Base-by-base conservation (phyloP, 1,140 invertebrate species). In the Cheumatopsyche charites region DNA sequence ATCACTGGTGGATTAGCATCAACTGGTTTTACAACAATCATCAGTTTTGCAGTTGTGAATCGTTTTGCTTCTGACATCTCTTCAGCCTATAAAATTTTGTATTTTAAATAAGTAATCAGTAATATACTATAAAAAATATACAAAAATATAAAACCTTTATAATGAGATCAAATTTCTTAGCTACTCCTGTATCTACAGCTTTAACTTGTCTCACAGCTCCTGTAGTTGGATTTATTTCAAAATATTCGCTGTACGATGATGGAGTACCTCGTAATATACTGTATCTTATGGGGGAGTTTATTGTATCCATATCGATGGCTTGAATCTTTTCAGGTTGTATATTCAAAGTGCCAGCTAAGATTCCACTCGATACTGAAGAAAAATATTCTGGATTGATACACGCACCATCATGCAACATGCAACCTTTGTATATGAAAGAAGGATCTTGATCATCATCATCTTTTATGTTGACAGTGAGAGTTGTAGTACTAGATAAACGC, bases 361-460 rank as follows among this genome's bases (percentile, higher is more conserved):
- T 88, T 4, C 93, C 92, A 71, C 92, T 92, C 6, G 91, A 81
- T 80, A 84, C 83, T 75, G 79, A 84, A 69, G 81, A 82, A 42
- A 78, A 77, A 78, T 94, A 94, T 82, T 94, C 92, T 0, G 92
- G 91, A 81, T 94, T 92, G 61, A 94, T 90, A 78, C 92, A 94
- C 29, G 91, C 88, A 3, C 91, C 91, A 75, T 94, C 91, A 58
- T 90, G 85, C 0, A 91, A 81, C 77, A 89, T 90, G 76, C 92
- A 95, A 4, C 91, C 92, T 74, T 92, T 88, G 79, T 94, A 94
- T 47, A 94, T 91, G 77, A 94, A 94, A 0, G 91, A 92, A 0
- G 93, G 93, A 80, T 94, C 93, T 79, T 94, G 91, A 79, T 96
- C 94, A 76, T 96, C 94, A 25, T 93, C 93, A 78, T 96, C 94